Evolutionary conservation across 2,888 invertebrate genomes (phyloP), one percentile per base, ranked within the genome.

Genomic region (Cataglyphis cursor): DNA sequence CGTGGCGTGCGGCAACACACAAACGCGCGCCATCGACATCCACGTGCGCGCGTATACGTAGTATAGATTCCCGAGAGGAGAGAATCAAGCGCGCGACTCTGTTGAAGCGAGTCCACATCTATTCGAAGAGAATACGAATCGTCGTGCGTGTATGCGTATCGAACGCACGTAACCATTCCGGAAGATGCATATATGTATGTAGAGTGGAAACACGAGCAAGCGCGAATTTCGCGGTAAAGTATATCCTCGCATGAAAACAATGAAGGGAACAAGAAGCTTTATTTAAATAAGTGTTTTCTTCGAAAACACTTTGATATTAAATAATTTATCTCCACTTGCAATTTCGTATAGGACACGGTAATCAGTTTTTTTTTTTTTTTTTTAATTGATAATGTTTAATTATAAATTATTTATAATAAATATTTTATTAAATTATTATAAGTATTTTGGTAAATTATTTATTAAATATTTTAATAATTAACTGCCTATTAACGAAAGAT

Each of bases 1-100:
- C 31, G 51, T 66, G 44, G 6, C 24, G 24, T 57, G 35, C 38
- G 12, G 24, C 65, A 66, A 44, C 72, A 35, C 31, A 6, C 31
- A 35, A 64, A 31, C 41, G 35, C 12, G 21, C 54, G 35, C 12
- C 21, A 12, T 9, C 54, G 35, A 38, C 18, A 15, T 64, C 28
- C 38, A 72, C 24, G 61, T 24, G 57, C 24, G 48, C 54, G 28
- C 59, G 44, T 59, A 48, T 44, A 48, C n/a, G 28, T 24, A 66
- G 28, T 24, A 66, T 28, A 66, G 57, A 81, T 66, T 51, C 41
- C 68, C 59, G 48, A 59, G 82, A 80, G 66, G 51, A 62, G 38
- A 61, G 24, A 59, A 38, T 35, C 48, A 74, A 48, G 76, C 70
- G 51, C 31, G 31, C 31, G 24, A 28, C 24, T 28, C 44, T 12